These are phyloP conservation scores for Candidula unifasciata DNA, from an alignment of 2,888 invertebrate species.

Conservation along the genomic window DNA sequence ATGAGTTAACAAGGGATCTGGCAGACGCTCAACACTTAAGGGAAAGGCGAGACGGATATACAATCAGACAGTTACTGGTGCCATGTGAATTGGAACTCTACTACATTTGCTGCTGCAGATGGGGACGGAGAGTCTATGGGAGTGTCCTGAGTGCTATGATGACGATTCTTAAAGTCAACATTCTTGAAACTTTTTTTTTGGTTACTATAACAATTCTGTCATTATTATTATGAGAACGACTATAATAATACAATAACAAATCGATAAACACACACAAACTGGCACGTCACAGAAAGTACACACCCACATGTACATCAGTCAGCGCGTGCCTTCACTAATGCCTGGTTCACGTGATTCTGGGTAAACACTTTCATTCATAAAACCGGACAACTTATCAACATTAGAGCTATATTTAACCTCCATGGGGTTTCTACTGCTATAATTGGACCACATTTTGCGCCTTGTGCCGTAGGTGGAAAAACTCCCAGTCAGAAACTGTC, in stretches of 20 bases:
- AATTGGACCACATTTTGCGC: not conserved
- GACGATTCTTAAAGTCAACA: too few species aligned
- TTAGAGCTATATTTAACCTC: not conserved
- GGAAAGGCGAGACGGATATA: too few species aligned
- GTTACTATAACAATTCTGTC: too few species aligned
- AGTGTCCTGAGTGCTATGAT: too few species aligned
- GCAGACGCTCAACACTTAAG: too few species aligned
- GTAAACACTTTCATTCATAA: not conserved
- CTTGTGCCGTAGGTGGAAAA: not conserved
- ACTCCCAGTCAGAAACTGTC: not conserved
- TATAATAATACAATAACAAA: not conserved
- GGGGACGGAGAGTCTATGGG: too few species aligned
- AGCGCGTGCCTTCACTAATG: not conserved
- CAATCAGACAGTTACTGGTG: too few species aligned
- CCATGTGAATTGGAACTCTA: too few species aligned
- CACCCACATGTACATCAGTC: not conserved
- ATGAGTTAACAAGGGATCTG: too few species aligned
- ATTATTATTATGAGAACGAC: not conserved
- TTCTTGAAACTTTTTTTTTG: too few species aligned
- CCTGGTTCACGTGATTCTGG: not conserved
- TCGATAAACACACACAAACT: not conserved
- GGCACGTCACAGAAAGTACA: not conserved
- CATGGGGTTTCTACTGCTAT: not conserved
- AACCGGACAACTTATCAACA: not conserved
- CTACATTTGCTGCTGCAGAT: too few species aligned